Evolutionary conservation across 2,888 invertebrate species (phyloP), one percentile per base, ranked within the genome.

Genomic region (Leucophenga montana): DNA sequence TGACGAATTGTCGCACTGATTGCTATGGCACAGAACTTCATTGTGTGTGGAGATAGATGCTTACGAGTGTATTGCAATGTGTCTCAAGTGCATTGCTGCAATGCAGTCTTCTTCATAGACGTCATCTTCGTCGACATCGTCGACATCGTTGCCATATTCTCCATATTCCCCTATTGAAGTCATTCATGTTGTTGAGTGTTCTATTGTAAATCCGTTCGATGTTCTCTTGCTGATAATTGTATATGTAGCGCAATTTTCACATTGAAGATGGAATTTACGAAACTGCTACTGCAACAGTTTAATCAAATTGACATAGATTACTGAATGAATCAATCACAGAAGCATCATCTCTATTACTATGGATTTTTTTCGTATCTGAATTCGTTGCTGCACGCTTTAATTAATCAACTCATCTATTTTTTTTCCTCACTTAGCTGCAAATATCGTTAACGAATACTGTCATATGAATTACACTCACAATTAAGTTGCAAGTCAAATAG

Each of bases 241-340:
- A 14, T 44, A 44, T 31, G n/a, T n/a, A 44, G 56, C 54, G 8
- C 39, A 39, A 39, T 39, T 39, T 39, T 39, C 39, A 39, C 39
- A 39, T 39, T 39, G 39, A 39, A 39, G 39, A n/a, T 39, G 39
- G 9, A 39, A 39, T 39, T 3, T 8, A 39, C 39, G 11, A 39
- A 39, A 39, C 39, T 39, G 39, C 64, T 65, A 20, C 16, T 66
- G 33, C 22, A 62, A 50, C 65, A 46, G 31, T 65, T 74, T 80
- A 77, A 81, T 81, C 78, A 81, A 83, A 74, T 81, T 83, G 81
- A 81, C 81, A 81, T 82, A 83, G 78, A 75, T 81, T 79, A 73
- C 66, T 61, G 78, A 80, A 81, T 81, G 80, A 80, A 81, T 81
- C 80, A 81, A 81, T 83, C 77, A 71, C 68, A 78, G 71, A 72